Percentiles rank a stretch among this genome's conserved stretches.
These are phyloP conservation scores for Eidolon helvum DNA, from an alignment of 2,113 vertebrate species.

Conservation along the genomic window DNA sequence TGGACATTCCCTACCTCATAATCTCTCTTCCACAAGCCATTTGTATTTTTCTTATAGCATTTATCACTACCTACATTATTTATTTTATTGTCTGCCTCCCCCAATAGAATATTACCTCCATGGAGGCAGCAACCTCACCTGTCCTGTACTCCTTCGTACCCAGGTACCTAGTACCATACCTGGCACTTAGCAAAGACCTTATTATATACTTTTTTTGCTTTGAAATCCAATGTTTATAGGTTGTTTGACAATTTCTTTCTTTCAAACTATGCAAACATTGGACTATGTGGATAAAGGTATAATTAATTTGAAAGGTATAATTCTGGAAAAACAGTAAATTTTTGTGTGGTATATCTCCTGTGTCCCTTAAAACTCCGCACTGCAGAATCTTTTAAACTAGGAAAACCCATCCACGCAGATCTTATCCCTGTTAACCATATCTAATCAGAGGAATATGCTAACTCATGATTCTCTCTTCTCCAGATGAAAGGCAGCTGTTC, in stretches of 20 bases:
- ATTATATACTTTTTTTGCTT: not conserved
- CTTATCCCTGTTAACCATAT: not conserved
- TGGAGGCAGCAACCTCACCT: not conserved
- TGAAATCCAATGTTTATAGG: not conserved
- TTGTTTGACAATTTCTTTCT: slow-evolving; percentile 23
- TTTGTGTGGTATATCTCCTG: not conserved
- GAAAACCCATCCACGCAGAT: not conserved
- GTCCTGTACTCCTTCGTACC: not conserved
- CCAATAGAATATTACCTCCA: not conserved
- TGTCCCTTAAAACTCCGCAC: not conserved
- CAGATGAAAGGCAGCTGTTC: slow-evolving; percentile 36
- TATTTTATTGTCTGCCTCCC: not conserved
- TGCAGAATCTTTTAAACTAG: not conserved
- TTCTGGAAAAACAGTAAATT: not conserved
- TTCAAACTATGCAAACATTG: slow-evolving; percentile 13
- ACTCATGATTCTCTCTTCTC: not conserved
- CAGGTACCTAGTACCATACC: not conserved
- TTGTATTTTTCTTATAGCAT: not conserved
- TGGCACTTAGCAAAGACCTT: not conserved
- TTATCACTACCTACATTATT: not conserved
- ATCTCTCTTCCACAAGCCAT: not conserved
- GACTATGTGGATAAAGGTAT: not conserved
- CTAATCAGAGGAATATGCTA: not conserved
- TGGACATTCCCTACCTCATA: not conserved
- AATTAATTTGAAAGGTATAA: not conserved